Conservation (phyloP, 2,113 vertebrate genomes). For the Mastomys natalensis region DNA sequence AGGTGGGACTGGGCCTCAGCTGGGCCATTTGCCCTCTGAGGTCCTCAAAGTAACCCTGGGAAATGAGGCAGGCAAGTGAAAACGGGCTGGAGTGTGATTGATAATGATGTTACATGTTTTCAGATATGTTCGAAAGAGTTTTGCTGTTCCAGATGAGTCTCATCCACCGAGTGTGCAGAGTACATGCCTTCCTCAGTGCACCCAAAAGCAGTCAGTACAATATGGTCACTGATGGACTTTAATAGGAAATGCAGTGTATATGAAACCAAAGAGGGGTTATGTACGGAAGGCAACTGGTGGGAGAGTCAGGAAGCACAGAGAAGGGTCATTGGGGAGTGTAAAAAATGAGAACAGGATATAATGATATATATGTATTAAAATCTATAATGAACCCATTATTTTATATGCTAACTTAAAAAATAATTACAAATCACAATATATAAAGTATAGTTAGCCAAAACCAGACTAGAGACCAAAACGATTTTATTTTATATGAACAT, state of each 20-base stretch:
- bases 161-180: not conserved
- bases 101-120: not conserved
- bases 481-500: conserved; percentile 16
- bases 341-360: not conserved
- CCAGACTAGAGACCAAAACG: not conserved
- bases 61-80: not conserved
- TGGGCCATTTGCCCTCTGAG: not conserved
- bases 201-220: not conserved
- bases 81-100: not conserved
- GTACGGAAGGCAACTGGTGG: not conserved
- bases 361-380: not conserved
- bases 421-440: not conserved
- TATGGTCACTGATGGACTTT: no score
- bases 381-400: not conserved
- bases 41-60: not conserved
- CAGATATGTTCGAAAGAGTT: not conserved
- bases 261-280: not conserved
- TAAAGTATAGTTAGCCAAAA: not conserved
- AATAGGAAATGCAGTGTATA: not conserved
- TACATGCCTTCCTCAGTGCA: not conserved
- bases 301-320: not conserved
- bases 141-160: not conserved
- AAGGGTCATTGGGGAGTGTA: not conserved
- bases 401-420: not conserved
- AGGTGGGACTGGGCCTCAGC: not conserved